A percentile compares a stretch with the other conserved stretches of the same genome.
Conservation (phyloP, 2,797 vertebrate species). For the Gymnothorax reevesii region DNA sequence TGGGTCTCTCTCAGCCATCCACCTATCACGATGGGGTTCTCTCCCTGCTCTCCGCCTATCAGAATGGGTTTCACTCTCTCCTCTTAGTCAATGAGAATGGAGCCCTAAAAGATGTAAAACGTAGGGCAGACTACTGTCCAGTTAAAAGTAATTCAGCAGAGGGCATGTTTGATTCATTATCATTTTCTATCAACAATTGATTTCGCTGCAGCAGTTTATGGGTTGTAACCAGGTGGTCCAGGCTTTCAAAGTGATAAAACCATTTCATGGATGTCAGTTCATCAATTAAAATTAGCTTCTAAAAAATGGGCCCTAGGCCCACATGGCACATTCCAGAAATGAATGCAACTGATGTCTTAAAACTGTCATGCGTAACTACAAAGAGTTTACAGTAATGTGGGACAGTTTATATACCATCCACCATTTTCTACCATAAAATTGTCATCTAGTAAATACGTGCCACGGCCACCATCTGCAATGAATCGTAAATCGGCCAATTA, state of each 20-base stretch:
- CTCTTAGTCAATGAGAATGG: no score
- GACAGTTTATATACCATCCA: neutral
- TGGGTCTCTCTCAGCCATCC: no score
- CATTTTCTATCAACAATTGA: neutral
- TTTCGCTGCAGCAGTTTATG: neutral
- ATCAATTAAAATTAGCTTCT: neutral
- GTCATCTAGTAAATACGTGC: neutral
- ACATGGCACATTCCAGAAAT: neutral
- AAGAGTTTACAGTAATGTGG: neutral
- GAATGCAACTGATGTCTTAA: neutral
- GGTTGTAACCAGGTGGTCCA: neutral
- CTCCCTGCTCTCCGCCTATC: no score
- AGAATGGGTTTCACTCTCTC: no score
- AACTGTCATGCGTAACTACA: neutral
- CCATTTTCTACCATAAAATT: neutral
- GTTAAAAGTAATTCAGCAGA: neutral
- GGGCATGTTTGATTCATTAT: neutral
- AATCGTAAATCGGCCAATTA: conserved; percentile 12
- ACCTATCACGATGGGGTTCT: no score
- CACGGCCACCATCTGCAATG: neutral
- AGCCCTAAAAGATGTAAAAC: no score
- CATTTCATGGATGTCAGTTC: neutral
- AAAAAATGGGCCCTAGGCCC: neutral
- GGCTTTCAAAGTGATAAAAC: neutral
- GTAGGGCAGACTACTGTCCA: no score